Conservation (phyloP, 2,113 vertebrate species). For the Anarhynchus alexandrinus region DNA sequence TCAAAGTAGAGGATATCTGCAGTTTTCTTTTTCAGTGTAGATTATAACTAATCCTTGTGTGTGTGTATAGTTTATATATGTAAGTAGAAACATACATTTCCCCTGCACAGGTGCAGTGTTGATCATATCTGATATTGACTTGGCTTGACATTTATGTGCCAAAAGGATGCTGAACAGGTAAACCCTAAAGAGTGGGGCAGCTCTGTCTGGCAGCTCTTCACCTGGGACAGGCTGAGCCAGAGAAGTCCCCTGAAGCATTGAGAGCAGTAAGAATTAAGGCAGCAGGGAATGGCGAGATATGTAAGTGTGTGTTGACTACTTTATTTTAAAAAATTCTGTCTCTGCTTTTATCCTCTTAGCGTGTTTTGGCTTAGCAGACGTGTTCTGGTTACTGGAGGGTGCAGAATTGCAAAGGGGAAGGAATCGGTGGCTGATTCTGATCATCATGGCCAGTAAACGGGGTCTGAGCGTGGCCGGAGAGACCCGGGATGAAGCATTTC, state of each 20-base stretch:
- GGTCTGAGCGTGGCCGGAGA: background rate
- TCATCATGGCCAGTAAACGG: background rate
- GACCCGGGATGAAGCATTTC: background rate
- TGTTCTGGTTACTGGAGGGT: background rate
- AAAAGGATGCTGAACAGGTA: background rate
- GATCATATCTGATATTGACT: background rate
- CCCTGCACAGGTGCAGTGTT: background rate
- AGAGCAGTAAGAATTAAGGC: background rate
- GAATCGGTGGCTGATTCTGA: background rate
- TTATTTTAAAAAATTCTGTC: background rate
- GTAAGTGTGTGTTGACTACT: background rate
- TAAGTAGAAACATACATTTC: background rate
- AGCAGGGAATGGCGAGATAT: background rate
- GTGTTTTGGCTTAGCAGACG: background rate
- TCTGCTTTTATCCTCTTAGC: background rate
- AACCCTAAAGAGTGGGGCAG: background rate
- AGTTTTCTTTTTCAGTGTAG: background rate
- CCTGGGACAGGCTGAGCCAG: background rate
- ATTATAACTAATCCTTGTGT: background rate
- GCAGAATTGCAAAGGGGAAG: background rate
- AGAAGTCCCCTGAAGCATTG: background rate
- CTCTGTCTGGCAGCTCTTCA: background rate
- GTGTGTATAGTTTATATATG: background rate
- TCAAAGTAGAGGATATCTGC: background rate
- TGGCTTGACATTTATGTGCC: background rate